A percentile compares a stretch with the other conserved stretches of the same genome.
Evolutionary conservation across 2,113 vertebrate genomes (phyloP).

Genomic region (Orthonyx spaldingii): DNA sequence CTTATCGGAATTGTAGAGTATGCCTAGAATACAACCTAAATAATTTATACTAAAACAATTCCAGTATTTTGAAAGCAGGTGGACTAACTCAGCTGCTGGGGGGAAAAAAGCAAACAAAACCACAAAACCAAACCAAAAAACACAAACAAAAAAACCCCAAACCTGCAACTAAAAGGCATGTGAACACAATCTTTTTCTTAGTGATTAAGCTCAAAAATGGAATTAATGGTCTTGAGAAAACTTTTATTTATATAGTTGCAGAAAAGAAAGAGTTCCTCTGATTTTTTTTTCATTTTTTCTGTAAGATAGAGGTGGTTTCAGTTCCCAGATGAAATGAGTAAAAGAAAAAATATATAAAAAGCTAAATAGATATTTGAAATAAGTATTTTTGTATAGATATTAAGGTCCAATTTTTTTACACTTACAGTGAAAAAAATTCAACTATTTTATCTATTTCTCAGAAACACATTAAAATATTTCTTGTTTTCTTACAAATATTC

Average conservation of each 20-base stretch:
- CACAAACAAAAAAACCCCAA: not conserved
- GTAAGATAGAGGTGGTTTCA: rapidly evolving
- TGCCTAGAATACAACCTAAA: not conserved
- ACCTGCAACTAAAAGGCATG: not conserved
- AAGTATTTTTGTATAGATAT: not conserved
- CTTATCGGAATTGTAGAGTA: not conserved
- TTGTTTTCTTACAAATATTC: not conserved
- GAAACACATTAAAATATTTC: not conserved
- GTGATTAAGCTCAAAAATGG: not conserved
- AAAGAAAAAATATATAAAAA: not conserved
- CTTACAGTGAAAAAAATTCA: not conserved
- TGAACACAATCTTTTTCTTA: not conserved
- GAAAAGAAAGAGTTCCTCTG: not conserved
- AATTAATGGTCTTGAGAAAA: not conserved
- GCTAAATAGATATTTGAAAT: not conserved
- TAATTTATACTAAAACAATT: not conserved
- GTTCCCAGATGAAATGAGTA: not conserved
- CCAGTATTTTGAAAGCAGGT: not conserved
- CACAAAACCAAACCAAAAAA: not conserved
- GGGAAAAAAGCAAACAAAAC: not conserved
- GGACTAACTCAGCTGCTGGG: not conserved
- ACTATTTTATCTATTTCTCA: not conserved
- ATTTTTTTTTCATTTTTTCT: not conserved
- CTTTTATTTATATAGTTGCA: not conserved
- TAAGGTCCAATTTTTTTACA: not conserved